phyloP scores from a whole-genome alignment of 2,888 invertebrate genomes.

The Drosophila aldrichi region DNA sequence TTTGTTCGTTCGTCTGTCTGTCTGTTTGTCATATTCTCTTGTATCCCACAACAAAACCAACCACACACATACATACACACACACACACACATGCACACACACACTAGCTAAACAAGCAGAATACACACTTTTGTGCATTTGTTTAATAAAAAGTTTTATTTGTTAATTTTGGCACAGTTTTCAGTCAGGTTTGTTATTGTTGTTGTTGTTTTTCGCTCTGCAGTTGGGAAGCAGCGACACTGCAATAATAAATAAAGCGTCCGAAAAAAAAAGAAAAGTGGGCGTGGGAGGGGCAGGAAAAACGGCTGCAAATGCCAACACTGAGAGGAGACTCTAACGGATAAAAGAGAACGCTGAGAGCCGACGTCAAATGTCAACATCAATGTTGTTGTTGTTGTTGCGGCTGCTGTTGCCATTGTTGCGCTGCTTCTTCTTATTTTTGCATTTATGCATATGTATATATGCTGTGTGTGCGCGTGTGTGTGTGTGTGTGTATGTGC shows the following conservation, averaged over 20 bases:
- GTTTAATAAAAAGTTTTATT: constrained; percentile 76
- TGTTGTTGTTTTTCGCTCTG: constrained; percentile 40
- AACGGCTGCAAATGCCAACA: constrained; percentile 53
- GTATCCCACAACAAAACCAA: constrained; percentile 27
- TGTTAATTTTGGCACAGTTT: constrained; percentile 76
- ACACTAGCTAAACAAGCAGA: constrained; percentile 55
- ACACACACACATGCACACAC: constrained; percentile 11
- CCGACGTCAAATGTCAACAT: constrained; percentile 81
- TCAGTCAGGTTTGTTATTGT: constrained; percentile 23
- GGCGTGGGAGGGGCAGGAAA: constrained; percentile 10
- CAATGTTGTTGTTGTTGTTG: constrained; percentile 53
- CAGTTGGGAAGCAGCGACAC: constrained; percentile 54
- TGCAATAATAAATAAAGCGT: constrained; percentile 74
- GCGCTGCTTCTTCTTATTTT: constrained; percentile 42
- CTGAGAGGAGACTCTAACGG: constrained; percentile 31
- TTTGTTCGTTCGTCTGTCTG: constrained; percentile 22
- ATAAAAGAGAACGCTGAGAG: constrained; percentile 48
- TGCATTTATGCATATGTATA: constrained; percentile 66
- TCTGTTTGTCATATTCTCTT: constrained; percentile 38
- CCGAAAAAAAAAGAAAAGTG: constrained; percentile 35
- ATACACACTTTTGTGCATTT: constrained; percentile 64
- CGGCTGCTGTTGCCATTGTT: constrained; percentile 38
- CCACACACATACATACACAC: neutral
- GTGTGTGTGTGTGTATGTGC: constrained; percentile 20
- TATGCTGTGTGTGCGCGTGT: constrained; percentile 5